Evolutionary conservation across 92 coral and sea anemone genomes (phyloP), one percentile per base, ranked within the genome.

Genomic region (Phenganax stokvisi): DNA sequence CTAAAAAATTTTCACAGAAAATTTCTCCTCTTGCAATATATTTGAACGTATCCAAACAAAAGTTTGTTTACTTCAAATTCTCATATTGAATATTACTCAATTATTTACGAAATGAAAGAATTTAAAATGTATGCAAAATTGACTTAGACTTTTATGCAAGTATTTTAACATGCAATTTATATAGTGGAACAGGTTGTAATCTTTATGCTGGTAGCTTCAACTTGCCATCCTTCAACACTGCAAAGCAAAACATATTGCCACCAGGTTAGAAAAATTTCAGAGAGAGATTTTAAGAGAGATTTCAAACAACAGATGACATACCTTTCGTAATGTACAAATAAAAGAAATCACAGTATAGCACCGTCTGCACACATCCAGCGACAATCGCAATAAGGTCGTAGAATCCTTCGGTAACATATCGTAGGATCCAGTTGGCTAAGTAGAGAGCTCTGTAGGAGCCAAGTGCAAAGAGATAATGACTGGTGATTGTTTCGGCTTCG

Each of bases 331-430:
- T 96, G 78, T 96, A 96, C 89, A 96, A 85, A 80, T 92, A 96
- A 88, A 96, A 96, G 89, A 96, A 96, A 87, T 96, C 99, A 12
- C 99, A 96, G 90, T 96, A 96, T 59, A 96, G 92, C 25, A 92
- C 93, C 11, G 99, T 96, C 86, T 96, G 99, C 54, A 96, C 99
- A 76, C 99, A 96, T 29, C 99, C 99, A 84, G 99, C 99, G 54
- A 96, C 94, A 81, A 96, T 89, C 72, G 99, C 99, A 83, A 96
- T 96, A 89, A 96, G 92, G 79, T 96, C 99, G 66, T 96, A 96
- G 92, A 96, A 96, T 59, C 99, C 99, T 81, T 96, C 99, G 84
- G 85, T 88, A 89, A 89, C 90, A 89, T 85, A 96, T 52, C 99
- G 90, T 85, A 90, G 91, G 74, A 96, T 89, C 99, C 99, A 96